Evolutionary conservation across 2,113 vertebrate genomes (phyloP).

Genomic region (Daubentonia madagascariensis): DNA sequence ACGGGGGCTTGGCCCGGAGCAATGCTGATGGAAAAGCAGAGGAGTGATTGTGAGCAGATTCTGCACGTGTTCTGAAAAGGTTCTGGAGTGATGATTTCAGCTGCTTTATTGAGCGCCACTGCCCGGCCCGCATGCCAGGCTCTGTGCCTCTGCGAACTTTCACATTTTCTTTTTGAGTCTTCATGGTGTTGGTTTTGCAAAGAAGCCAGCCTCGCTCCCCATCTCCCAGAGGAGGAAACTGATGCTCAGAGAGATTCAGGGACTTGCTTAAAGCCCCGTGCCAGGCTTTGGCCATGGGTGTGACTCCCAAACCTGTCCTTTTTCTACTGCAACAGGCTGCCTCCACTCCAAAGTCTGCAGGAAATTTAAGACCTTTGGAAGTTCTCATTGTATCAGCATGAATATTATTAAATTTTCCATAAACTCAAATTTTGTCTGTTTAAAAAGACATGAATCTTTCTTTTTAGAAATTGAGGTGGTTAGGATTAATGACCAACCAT

Average conservation of each 20-base stretch:
- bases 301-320: neutral
- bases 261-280: accelerated
- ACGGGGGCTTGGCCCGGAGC: neutral
- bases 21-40: neutral
- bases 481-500: conserved; percentile 59
- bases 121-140: neutral
- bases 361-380: conserved; percentile 21
- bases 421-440: conserved; percentile 59
- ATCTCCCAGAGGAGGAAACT: neutral
- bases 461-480: conserved; percentile 62
- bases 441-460: conserved; percentile 69
- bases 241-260: neutral
- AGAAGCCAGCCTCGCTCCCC: neutral
- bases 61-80: neutral
- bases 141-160: neutral
- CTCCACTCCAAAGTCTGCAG: neutral
- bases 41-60: neutral
- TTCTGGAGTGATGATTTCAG: neutral
- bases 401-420: conserved; percentile 67
- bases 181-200: neutral
- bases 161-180: neutral
- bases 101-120: accelerated
- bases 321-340: neutral
- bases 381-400: conserved; percentile 49
- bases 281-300: neutral